phyloP scores from a whole-genome alignment of 2,797 vertebrate species.

The Luscinia luscinia region DNA sequence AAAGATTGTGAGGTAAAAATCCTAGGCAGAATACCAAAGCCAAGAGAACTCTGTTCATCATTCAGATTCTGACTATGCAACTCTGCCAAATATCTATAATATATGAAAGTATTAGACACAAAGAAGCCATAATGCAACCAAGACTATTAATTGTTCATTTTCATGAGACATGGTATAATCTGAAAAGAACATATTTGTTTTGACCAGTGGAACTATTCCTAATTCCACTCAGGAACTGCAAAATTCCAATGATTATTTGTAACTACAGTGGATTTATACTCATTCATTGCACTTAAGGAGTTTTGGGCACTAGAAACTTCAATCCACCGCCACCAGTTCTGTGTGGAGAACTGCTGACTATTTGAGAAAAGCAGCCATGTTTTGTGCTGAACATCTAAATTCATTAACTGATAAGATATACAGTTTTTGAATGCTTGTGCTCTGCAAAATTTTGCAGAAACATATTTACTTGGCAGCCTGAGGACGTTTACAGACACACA shows the following conservation, averaged over 20 bases:
- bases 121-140: neutral
- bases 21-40: neutral
- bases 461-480: neutral
- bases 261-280: neutral
- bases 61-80: neutral
- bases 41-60: neutral
- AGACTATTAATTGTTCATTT: neutral
- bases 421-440: neutral
- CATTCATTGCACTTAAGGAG: neutral
- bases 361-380: neutral
- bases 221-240: neutral
- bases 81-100: neutral
- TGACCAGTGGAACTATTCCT: neutral
- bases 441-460: neutral
- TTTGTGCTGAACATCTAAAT: neutral
- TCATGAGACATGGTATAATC: neutral
- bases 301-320: neutral
- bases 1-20: neutral
- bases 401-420: neutral
- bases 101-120: neutral
- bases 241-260: rapidly evolving
- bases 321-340: neutral
- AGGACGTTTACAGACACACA: neutral
- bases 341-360: neutral
- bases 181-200: neutral